Evolutionary conservation across 1,140 invertebrate genomes (phyloP), one percentile per base, ranked within the genome.

Genomic region (Nomia melanderi): DNA sequence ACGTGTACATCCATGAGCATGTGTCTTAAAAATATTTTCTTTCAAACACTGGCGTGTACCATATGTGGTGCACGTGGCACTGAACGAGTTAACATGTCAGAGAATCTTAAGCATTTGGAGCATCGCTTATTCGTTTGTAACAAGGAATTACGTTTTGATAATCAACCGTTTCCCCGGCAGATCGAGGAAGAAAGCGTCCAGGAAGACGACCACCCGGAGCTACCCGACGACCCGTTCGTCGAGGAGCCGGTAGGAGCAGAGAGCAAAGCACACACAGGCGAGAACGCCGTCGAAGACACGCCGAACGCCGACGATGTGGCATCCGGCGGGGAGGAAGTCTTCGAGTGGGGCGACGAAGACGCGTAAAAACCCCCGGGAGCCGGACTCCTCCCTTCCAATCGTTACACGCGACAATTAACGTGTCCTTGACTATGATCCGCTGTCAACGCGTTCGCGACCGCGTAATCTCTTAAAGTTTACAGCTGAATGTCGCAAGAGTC

Each of bases 161-260:
- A 44, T n/a, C n/a, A 44, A 44, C 20, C 11, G 12, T n/a, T 31
- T 23, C 1, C 8, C 7, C 9, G 5, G 1, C n/a, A 90, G 88
- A 31, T 89, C 59, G 88, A 90, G n/a, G 89, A 90, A 57, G 83
- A 88, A 11, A 56, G 70, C 1, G 56, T 31, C 2, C 78, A 65
- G 7, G 85, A 84, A 9, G 85, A 88, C 1, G 86, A 88, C 20
- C 77, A 77, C 0, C 62, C 78, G 0, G 83, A 88, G 2, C 17
- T 62, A 17, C 1, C 56, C 11, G 84, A 87, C 29, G 75, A 75
- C 33, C 82, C 87, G 3, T 89, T 89, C 73, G 77, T 84, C 3
- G 81, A 86, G 11, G 89, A 88, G 27, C 84, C 83, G 33, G 77
- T 79, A 31, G 83, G 81, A 0, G 81, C 81, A 23, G 77, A 81